Conservation (phyloP, 37 sponge, comb jelly and placozoan genomes). For the Cladorhizidae sp. region DNA sequence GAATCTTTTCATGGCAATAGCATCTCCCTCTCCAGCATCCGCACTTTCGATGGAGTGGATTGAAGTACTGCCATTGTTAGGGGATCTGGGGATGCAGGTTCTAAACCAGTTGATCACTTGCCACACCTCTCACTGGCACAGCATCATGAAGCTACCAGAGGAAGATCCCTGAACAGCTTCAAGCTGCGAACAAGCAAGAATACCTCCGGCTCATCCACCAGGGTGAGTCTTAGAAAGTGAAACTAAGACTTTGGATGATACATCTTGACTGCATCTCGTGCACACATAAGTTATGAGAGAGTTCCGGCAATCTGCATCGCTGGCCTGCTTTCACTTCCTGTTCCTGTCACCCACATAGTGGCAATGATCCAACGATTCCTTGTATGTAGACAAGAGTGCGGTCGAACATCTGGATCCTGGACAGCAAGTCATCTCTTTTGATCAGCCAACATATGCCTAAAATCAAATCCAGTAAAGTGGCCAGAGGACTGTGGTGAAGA, state of each 20-base stretch:
- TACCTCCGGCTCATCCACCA: conserved; percentile 10
- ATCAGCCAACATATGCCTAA: conserved; percentile 49
- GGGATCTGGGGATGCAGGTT: background rate
- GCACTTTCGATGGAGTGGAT: conserved; percentile 7
- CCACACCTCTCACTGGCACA: conserved; percentile 32
- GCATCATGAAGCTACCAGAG: conserved; percentile 1
- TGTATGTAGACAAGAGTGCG: conserved; percentile 41
- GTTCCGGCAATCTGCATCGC: background rate
- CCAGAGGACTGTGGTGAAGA: conserved; percentile 49
- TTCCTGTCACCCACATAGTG: conserved; percentile 25
- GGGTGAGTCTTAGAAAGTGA: background rate
- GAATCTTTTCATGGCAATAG: conserved; percentile 39
- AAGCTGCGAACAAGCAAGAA: conserved; percentile 8
- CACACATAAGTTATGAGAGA: background rate
- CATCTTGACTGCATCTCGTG: conserved; percentile 45
- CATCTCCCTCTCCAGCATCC: conserved; percentile 9
- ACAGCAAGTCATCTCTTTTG: conserved; percentile 44
- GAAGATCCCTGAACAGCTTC: background rate
- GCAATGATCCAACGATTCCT: conserved; percentile 47
- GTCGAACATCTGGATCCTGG: conserved; percentile 43
- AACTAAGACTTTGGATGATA: background rate
- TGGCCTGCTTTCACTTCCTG: conserved; percentile 6
- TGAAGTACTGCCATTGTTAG: background rate
- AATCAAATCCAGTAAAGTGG: conserved; percentile 26
- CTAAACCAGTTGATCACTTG: conserved; percentile 13